Evolutionary conservation across 2,888 invertebrate genomes (phyloP).

Genomic region (Drosophila yooni): DNA sequence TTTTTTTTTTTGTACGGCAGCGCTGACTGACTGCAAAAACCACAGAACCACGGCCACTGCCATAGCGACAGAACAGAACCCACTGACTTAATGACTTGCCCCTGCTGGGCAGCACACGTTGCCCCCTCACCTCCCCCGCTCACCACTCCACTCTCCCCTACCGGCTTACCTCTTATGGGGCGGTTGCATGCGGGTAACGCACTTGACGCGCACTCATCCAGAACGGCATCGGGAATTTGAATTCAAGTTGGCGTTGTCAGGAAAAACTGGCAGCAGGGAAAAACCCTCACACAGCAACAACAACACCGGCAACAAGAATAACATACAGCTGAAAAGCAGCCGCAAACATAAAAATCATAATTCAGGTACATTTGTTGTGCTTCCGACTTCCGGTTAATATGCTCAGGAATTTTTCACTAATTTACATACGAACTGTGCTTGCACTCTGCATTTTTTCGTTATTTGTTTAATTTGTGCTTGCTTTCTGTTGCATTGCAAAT

Average conservation of each 20-base stretch:
- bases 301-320: constrained; percentile 6
- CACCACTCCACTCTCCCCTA: rapidly evolving
- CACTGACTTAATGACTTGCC: constrained; percentile 64
- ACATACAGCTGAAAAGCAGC: constrained; percentile 8
- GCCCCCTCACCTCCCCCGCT: neutral
- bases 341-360: constrained; percentile 64
- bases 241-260: constrained; percentile 27
- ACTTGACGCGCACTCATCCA: constrained; percentile 72
- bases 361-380: constrained; percentile 73
- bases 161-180: constrained; percentile 37
- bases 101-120: constrained; percentile 25
- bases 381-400: constrained; percentile 68
- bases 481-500: constrained; percentile 10
- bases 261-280: constrained; percentile 31
- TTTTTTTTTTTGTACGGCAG: constrained; percentile 10
- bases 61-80: constrained; percentile 47
- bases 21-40: constrained; percentile 27
- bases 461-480: neutral
- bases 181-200: constrained; percentile 63
- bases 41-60: constrained; percentile 4
- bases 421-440: constrained; percentile 48
- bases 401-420: constrained; percentile 52
- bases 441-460: constrained; percentile 14
- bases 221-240: constrained; percentile 50
- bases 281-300: constrained; percentile 14